Base-by-base conservation (phyloP, 2,888 invertebrate species). In the Cyclophora punctaria region DNA sequence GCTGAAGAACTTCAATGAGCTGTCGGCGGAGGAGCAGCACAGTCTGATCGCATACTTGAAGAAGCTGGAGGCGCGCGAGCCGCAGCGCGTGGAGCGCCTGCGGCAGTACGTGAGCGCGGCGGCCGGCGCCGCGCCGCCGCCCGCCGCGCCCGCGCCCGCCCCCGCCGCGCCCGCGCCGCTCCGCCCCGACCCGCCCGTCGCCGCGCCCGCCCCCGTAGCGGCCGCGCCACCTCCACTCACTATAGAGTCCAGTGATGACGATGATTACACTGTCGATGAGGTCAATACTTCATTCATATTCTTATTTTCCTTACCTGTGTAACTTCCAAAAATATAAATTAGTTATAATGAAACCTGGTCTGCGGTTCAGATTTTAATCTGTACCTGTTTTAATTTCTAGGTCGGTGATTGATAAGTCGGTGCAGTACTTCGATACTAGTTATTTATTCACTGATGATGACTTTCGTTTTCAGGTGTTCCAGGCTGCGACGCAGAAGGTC, bases 261-360 rank as follows among this genome's bases (percentile, higher is more conserved):
- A 95, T 63, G 95, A 95, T 68, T 96, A 96, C 63, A 91, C 93
- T n/a, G 94, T 93, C 57, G 95, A 95, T 61, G 96, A 96, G 74
- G 94, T 86, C 43, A 66, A 60, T 57, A 3, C 3, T 5, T 5
- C 5, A 4, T 6, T 41, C 7, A 20, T 6, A 45, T 49, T 41
- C 45, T 48, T 44, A 37, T 20, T 20, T 20, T 20, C 20, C 20
- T 1, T 20, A 20, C 20, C 20, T 20, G 20, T 20, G 20, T 20
- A 20, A 20, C 20, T 20, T 20, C 20, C 20, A 20, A 20, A 20
- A 20, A 20, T 20, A 20, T 20, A 20, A 20, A 20, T 20, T 20
- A 20, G 20, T 20, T 20, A 20, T 20, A 20, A 20, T 20, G 20
- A 20, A 20, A 20, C 20, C 20, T 20, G 20, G 20, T 20, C 20